Percentiles rank a stretch among this genome's conserved stretches.
Evolutionary conservation across 1,140 invertebrate species (phyloP).

Genomic region (Euura lappo): DNA sequence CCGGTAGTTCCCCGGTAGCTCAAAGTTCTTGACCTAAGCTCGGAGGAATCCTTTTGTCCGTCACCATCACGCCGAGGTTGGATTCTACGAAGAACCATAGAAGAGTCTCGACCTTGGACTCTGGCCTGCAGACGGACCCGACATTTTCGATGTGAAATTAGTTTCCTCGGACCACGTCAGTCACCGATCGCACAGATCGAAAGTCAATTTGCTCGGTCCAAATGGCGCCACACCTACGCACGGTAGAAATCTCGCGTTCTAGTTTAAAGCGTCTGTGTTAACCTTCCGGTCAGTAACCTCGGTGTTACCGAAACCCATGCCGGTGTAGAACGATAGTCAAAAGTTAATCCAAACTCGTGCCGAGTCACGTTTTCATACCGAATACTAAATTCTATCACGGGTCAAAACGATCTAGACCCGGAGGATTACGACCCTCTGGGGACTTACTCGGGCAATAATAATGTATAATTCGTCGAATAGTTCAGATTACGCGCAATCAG

Average conservation of each 20-base stretch:
- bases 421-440: too few species aligned
- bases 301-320: background rate
- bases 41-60: conserved; percentile 28
- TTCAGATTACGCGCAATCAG: background rate
- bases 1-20: background rate
- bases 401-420: too few species aligned
- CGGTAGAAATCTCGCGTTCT: background rate
- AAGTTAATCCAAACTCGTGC: background rate
- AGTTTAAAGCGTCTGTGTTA: background rate
- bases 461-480: background rate
- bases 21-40: conserved; percentile 27
- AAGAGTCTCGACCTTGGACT: too few species aligned
- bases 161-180: too few species aligned
- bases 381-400: background rate
- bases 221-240: conserved; percentile 1
- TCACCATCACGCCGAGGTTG: too few species aligned
- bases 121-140: too few species aligned
- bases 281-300: conserved; percentile 1
- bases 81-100: too few species aligned
- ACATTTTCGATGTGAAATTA: too few species aligned
- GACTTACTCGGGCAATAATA: too few species aligned
- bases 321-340: background rate
- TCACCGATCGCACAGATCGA: background rate
- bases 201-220: background rate
- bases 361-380: background rate